A percentile compares a stretch with the other conserved stretches of the same genome.
Evolutionary conservation across 1,140 invertebrate species (phyloP).

Genomic region (Zaprionus davidi): DNA sequence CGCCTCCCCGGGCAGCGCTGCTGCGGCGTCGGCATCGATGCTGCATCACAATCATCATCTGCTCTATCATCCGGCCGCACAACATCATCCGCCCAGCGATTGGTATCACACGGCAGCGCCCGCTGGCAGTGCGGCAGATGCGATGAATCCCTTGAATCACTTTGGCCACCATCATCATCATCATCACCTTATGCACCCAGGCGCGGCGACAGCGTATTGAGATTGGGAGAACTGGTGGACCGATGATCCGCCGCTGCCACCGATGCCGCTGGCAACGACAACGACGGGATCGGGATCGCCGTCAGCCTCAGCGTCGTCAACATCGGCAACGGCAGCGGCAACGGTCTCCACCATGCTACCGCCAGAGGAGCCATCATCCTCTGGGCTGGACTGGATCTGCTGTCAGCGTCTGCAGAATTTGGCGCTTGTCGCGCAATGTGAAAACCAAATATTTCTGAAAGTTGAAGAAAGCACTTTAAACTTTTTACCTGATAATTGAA

Average conservation of each 20-base stretch:
- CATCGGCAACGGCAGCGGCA: constrained; percentile 8
- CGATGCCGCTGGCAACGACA: constrained; percentile 25
- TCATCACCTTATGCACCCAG: constrained; percentile 85
- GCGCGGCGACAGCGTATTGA: constrained; percentile 86
- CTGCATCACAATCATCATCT: constrained; percentile 84
- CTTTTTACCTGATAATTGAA: constrained; percentile 82
- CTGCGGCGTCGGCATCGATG: constrained; percentile 69
- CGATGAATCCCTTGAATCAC: constrained; percentile 86
- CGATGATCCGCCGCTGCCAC: constrained; percentile 56
- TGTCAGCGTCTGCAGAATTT: constrained; percentile 76
- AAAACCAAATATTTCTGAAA: constrained; percentile 83
- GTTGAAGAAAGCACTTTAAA: constrained; percentile 79
- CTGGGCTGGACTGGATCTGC: constrained; percentile 72
- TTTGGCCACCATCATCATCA: constrained; percentile 85
- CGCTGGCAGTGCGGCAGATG: constrained; percentile 86
- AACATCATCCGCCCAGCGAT: constrained; percentile 80
- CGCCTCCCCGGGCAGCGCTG: constrained; percentile 53
- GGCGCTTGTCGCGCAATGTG: constrained; percentile 78
- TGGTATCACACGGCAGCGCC: constrained; percentile 84
- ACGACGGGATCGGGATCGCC: constrained; percentile 30
- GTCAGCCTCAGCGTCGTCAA: not conserved
- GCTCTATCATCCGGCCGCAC: constrained; percentile 80
- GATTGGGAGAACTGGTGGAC: constrained; percentile 80
- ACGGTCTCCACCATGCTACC: constrained; percentile 8
- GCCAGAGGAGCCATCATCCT: constrained; percentile 24